Conservation (phyloP, 53 echinoderm and acorn worm genomes). For the Crossaster papposus region DNA sequence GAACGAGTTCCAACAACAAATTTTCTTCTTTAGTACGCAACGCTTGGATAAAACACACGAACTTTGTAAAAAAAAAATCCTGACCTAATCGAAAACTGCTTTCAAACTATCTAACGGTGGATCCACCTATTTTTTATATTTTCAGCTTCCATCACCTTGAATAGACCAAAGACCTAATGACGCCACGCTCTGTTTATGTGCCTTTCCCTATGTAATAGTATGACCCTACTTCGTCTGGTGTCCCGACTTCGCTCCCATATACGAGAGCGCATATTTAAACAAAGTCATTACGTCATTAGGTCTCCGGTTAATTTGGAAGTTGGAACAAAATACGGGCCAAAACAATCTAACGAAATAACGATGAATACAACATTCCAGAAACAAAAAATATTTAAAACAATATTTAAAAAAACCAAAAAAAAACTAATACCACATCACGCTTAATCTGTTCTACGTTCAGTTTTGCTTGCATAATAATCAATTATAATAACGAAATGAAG, state of each 20-base stretch:
- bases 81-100: background rate
- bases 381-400: slow-evolving; percentile 16
- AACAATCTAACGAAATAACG: background rate
- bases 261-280: no score
- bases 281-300: no score
- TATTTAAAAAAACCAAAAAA: background rate
- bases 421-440: background rate
- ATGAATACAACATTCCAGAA: slow-evolving; percentile 25
- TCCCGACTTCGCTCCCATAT: no score
- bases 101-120: background rate
- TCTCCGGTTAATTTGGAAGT: no score
- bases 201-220: no score
- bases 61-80: background rate
- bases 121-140: background rate
- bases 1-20: background rate
- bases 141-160: background rate
- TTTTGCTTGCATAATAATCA: slow-evolving; percentile 29
- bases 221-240: no score
- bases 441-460: slow-evolving; percentile 10
- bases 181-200: no score
- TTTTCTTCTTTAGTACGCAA: background rate
- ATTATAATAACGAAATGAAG: background rate
- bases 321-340: background rate
- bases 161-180: no score
- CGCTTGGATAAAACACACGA: background rate